Conservation (phyloP, 2,888 invertebrate genomes). For the Diploptera punctata region DNA sequence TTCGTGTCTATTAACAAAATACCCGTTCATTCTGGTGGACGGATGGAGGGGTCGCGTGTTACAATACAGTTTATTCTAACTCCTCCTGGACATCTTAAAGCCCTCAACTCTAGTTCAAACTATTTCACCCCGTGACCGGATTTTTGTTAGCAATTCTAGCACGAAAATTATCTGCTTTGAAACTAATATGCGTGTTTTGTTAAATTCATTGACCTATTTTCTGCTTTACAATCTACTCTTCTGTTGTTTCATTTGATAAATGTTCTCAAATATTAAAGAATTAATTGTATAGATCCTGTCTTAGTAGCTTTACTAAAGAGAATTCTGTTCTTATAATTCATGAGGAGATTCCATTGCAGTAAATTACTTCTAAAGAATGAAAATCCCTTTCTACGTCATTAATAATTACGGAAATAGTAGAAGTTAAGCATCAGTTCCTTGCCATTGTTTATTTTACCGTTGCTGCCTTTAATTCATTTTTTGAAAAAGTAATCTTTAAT, state of each 20-base stretch:
- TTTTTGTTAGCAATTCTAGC: not conserved
- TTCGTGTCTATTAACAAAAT: slow-evolving; percentile 8
- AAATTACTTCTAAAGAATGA: too few relatives aligned
- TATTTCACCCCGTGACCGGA: not conserved
- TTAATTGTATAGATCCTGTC: not conserved
- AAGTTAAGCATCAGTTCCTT: too few relatives aligned
- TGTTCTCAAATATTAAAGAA: slow-evolving; percentile 5
- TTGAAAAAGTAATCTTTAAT: too few relatives aligned
- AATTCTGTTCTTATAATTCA: too few relatives aligned
- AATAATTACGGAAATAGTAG: too few relatives aligned
- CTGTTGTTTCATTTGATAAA: not conserved
- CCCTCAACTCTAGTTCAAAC: too few relatives aligned
- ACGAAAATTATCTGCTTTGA: not conserved
- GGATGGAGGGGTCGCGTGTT: not conserved
- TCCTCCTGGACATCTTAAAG: too few relatives aligned
- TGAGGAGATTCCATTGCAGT: too few relatives aligned
- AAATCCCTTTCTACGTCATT: too few relatives aligned
- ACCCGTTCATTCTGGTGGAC: not conserved
- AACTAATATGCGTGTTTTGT: slow-evolving; percentile 1
- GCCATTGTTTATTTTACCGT: too few relatives aligned
- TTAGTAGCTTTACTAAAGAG: too few relatives aligned
- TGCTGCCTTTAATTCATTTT: too few relatives aligned
- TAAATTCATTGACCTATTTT: slow-evolving; percentile 6
- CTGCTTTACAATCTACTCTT: not conserved
- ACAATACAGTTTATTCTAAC: not conserved